Evolutionary conservation across 2,797 vertebrate genomes (phyloP).

Genomic region (Coregonus sp.): DNA sequence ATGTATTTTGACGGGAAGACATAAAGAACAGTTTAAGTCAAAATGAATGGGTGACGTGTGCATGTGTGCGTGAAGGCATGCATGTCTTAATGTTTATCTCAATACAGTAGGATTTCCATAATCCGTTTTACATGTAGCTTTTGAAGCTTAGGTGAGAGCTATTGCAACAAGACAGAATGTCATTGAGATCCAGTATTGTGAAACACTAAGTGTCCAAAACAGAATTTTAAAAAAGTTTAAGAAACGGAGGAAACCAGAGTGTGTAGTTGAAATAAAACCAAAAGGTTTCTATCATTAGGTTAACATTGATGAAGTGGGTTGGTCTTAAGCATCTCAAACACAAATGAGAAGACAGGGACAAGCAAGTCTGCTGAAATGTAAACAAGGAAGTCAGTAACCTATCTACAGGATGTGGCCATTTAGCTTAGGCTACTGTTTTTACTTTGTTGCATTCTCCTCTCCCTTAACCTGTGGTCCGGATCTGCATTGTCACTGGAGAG

Average conservation of each 20-base stretch:
- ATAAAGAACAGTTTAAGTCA: background rate
- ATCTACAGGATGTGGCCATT: constrained; percentile 35
- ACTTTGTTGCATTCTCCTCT: too few relatives aligned
- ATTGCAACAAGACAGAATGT: background rate
- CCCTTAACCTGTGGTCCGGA: too few relatives aligned
- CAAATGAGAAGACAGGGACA: background rate
- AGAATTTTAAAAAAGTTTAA: background rate
- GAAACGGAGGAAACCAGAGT: background rate
- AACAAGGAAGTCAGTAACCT: constrained; percentile 24
- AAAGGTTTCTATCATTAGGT: background rate
- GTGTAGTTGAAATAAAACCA: background rate
- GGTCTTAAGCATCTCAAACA: constrained; percentile 3
- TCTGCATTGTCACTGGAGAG: background rate
- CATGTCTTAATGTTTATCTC: constrained; percentile 2
- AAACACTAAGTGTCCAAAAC: background rate
- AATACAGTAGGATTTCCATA: background rate
- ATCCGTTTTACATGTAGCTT: background rate
- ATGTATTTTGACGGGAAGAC: background rate
- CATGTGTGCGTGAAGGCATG: background rate
- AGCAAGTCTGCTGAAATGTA: constrained; percentile 29
- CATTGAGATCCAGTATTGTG: background rate
- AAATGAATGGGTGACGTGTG: background rate
- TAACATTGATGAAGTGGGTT: constrained; percentile 15
- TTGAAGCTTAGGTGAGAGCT: background rate
- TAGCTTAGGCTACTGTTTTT: background rate